A percentile compares a stretch with the other conserved stretches of the same genome.
Conservation (phyloP, 2,888 invertebrate species). For the Phyllotreta cruciferae region DNA sequence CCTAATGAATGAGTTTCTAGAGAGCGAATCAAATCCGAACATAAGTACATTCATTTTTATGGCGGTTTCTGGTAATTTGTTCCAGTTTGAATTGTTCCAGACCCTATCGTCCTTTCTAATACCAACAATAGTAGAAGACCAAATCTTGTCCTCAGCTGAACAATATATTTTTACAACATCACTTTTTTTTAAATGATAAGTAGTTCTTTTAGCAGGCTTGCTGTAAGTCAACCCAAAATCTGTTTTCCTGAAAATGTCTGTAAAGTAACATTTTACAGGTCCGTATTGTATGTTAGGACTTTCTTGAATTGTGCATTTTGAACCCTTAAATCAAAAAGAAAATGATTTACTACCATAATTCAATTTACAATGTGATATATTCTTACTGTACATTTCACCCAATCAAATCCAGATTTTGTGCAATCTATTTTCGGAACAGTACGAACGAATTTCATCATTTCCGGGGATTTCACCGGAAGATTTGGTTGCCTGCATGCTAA, state of each 20-base stretch:
- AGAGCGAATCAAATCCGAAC: slow-evolving; percentile 89
- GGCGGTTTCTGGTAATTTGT: slow-evolving; percentile 60
- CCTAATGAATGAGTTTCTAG: slow-evolving; percentile 80
- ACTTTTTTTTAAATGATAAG: slow-evolving; percentile 69
- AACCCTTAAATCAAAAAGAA: slow-evolving; percentile 52
- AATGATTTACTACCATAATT: slow-evolving; percentile 9
- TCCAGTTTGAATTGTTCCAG: slow-evolving; percentile 61
- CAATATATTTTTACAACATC: slow-evolving; percentile 75
- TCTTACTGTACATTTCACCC: slow-evolving; percentile 79
- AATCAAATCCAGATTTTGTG: slow-evolving; percentile 67
- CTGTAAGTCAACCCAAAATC: slow-evolving; percentile 69
- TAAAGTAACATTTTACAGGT: slow-evolving; percentile 65
- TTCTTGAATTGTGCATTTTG: slow-evolving; percentile 63
- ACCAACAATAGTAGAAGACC: slow-evolving; percentile 74
- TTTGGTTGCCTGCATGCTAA: slow-evolving; percentile 70
- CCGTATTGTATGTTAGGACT: slow-evolving; percentile 60
- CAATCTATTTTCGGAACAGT: slow-evolving; percentile 71
- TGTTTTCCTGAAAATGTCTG: slow-evolving; percentile 73
- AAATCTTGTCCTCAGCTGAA: slow-evolving; percentile 63
- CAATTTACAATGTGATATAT: slow-evolving; percentile 12
- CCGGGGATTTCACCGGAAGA: slow-evolving; percentile 72
- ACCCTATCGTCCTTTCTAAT: slow-evolving; percentile 62
- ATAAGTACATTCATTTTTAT: slow-evolving; percentile 77
- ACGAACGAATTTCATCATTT: slow-evolving; percentile 76
- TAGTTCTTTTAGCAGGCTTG: slow-evolving; percentile 61